Conservation (phyloP, 2,888 invertebrate species). For the Ischnura elegans region DNA sequence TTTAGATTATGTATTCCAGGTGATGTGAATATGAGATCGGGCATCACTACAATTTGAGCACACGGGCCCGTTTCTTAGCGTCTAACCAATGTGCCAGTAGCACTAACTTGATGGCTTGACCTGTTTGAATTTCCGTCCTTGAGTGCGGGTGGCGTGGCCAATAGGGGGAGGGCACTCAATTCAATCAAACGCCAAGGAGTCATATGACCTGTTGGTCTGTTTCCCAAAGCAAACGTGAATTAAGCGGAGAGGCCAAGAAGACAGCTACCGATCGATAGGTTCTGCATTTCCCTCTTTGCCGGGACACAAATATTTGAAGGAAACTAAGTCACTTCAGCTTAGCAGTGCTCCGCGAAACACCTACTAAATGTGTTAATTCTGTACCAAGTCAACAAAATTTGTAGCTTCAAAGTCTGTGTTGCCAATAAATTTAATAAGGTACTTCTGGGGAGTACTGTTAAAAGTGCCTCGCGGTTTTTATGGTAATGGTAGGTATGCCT, state of each 20-base stretch:
- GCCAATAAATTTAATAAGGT: no score
- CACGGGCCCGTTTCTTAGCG: no score
- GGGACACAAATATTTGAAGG: background rate
- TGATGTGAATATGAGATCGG: no score
- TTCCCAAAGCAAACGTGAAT: background rate
- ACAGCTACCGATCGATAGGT: background rate
- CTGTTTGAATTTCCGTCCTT: background rate
- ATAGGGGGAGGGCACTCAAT: background rate
- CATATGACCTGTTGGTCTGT: conserved; percentile 8
- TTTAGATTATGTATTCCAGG: no score
- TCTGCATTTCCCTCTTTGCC: background rate
- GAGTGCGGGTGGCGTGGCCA: background rate
- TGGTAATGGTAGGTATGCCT: no score
- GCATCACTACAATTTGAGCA: no score
- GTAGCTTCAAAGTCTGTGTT: no score
- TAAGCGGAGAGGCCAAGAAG: background rate
- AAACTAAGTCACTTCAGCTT: background rate
- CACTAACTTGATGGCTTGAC: background rate
- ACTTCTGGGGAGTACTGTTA: no score
- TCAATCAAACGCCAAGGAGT: background rate
- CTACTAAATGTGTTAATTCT: no score
- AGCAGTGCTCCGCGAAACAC: background rate
- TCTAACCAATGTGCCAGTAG: no score
- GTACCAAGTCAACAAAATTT: no score
- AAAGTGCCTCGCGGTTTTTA: no score